Percentiles rank a stretch among this genome's conserved stretches.
Conservation (phyloP, 2,113 vertebrate species). For the Synodontis membranacea region DNA sequence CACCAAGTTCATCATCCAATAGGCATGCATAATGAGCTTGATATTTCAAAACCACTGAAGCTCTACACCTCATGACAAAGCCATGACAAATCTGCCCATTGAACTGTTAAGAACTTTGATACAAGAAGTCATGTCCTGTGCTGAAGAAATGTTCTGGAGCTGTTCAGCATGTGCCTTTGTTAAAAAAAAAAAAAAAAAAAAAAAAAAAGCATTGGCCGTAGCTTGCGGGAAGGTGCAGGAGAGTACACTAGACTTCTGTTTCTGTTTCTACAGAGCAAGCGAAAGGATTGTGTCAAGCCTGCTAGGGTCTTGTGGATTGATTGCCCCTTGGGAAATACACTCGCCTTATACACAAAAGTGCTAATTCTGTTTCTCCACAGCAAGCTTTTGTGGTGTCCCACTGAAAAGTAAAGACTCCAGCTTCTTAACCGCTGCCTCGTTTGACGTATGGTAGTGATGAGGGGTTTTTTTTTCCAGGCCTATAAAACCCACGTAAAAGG, state of each 20-base stretch:
- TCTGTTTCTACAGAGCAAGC: constrained; percentile 57
- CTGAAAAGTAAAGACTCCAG: constrained; percentile 57
- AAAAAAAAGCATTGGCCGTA: constrained; percentile 9
- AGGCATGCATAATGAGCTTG: constrained; percentile 20
- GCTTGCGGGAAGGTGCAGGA: constrained; percentile 45
- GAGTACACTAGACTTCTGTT: constrained; percentile 61
- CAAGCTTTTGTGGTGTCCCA: constrained; percentile 64
- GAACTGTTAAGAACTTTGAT: not conserved
- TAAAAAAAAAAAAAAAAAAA: not conserved
- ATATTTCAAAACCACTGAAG: constrained; percentile 25
- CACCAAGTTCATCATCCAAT: not conserved
- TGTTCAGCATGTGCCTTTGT: not conserved
- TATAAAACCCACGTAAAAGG: constrained; percentile 46
- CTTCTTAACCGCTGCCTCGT: constrained; percentile 41
- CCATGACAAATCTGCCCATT: not conserved
- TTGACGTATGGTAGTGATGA: constrained; percentile 25
- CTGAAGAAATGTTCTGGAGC: not conserved
- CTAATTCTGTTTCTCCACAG: constrained; percentile 71
- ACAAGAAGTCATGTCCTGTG: not conserved
- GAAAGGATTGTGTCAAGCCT: constrained; percentile 49
- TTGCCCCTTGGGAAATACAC: constrained; percentile 56
- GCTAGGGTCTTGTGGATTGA: constrained; percentile 57
- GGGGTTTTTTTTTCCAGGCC: constrained; percentile 16
- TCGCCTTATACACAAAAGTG: constrained; percentile 62
- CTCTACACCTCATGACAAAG: not conserved